phyloP scores from a whole-genome alignment of 2,797 vertebrate genomes.

The Trichosurus vulpecula region DNA sequence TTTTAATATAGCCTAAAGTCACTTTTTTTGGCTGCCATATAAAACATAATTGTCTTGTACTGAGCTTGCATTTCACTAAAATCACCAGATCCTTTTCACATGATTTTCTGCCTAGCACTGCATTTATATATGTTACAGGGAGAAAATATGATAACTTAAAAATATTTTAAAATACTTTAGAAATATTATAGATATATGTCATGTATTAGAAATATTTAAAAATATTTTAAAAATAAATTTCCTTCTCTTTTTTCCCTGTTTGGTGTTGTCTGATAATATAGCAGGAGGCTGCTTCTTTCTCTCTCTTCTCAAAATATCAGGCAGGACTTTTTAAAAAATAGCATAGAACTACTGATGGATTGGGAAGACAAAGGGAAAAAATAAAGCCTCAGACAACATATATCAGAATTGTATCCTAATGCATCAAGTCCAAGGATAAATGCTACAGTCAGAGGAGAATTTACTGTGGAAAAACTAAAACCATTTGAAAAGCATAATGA shows the following conservation, averaged over 20 bases:
- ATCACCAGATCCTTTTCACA: not conserved
- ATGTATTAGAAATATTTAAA: conserved; percentile 43
- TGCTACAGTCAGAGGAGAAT: conserved; percentile 3
- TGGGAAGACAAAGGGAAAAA: conserved; percentile 37
- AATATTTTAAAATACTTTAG: conserved; percentile 35
- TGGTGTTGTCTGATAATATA: conserved; percentile 42
- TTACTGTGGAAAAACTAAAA: not conserved
- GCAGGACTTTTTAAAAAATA: not conserved
- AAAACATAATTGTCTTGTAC: not conserved
- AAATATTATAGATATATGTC: too few relatives aligned
- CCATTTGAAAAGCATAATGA: not conserved
- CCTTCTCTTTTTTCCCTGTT: not conserved
- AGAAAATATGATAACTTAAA: conserved; percentile 50
- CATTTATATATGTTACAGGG: conserved; percentile 28
- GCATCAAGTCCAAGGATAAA: conserved; percentile 30
- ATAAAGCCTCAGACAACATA: not conserved
- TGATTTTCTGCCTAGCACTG: not conserved
- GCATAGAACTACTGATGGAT: conserved; percentile 12
- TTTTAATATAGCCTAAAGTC: not conserved
- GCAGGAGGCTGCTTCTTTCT: conserved; percentile 1
- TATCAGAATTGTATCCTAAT: conserved; percentile 34
- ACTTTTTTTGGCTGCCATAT: not conserved
- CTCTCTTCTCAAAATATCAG: conserved; percentile 28
- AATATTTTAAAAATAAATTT: not conserved
- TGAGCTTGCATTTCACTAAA: not conserved